Base-by-base conservation (phyloP, 2,888 invertebrate genomes). In the Drosophila kambysellisi region DNA sequence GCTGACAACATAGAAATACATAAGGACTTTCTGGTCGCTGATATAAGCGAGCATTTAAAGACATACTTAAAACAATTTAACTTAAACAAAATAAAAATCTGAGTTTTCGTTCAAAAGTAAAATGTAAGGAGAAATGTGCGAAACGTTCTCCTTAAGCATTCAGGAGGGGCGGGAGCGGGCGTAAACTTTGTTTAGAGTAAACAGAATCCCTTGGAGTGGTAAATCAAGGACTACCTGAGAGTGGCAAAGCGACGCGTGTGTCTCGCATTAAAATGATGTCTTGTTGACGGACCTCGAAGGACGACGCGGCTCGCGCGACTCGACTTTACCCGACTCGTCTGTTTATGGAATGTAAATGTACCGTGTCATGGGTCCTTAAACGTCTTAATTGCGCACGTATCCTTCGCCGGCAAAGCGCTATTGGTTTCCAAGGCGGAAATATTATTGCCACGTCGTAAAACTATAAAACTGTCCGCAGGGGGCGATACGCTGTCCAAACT, bases 401-500 rank as follows among this genome's bases (percentile, higher is more conserved):
- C 89, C 91, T 89, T 91, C 91, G 76, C 70, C 61, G 59, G 74
- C 50, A 70, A 80, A 58, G 80, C 67, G 82, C 76, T 82, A 83
- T 83, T 78, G 82, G 88, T 86, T 91, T 90, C 88, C 88, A 84
- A 89, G 82, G 89, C 83, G 82, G 90, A 91, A 92, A 91, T 91
- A 91, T 92, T 90, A 92, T 92, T 91, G 91, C 84, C 90, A 82
- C 81, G 88, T 88, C 91, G 80, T 92, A 92, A 92, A 92, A 90
- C 75, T 85, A 92, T 93, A 92, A 92, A 93, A 90, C 78, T 75
- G 86, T 74, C 91, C 77, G 89, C 92, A 87, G 91, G 92, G 81
- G 90, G 74, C 88, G 58, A 43, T 20, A 53, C 35, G 53, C 71
- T 53, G 59, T 63, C 53, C 50, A 54, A 56, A 62, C 56, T 61